Evolutionary conservation across 2,797 vertebrate species (phyloP).

Genomic region (Enteromius fasciolatus): DNA sequence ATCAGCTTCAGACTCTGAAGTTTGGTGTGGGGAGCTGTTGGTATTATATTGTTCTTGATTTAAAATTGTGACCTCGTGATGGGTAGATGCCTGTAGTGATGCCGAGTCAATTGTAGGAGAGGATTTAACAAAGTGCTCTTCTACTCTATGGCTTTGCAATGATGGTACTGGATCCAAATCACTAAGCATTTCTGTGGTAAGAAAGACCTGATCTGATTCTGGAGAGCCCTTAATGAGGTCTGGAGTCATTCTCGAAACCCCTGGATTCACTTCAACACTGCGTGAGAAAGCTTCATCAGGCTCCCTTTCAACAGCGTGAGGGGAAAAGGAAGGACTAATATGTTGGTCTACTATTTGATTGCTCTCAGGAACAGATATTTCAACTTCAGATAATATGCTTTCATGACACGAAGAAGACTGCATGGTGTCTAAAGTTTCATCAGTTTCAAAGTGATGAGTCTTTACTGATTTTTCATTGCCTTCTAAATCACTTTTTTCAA

Average conservation of each 20-base stretch:
- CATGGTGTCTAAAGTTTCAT: slow-evolving; percentile 10
- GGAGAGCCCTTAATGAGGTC: slow-evolving; percentile 53
- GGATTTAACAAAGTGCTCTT: neutral
- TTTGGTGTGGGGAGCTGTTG: slow-evolving; percentile 6
- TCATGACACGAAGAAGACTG: slow-evolving; percentile 1
- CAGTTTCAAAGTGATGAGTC: neutral
- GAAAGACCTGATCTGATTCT: slow-evolving; percentile 44
- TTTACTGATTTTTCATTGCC: slow-evolving; percentile 55
- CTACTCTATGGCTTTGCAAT: slow-evolving; percentile 9
- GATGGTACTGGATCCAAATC: slow-evolving; percentile 19
- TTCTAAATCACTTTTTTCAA: slow-evolving; percentile 62
- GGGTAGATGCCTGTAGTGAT: neutral
- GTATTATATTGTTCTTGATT: slow-evolving; percentile 27
- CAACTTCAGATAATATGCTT: neutral
- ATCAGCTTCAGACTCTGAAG: neutral
- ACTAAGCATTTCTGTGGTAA: slow-evolving; percentile 14
- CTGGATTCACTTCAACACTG: slow-evolving; percentile 45
- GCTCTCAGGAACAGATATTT: neutral
- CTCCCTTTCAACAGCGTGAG: slow-evolving; percentile 16
- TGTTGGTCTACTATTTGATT: slow-evolving; percentile 18
- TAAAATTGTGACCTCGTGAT: slow-evolving; percentile 13
- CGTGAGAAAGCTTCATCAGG: neutral
- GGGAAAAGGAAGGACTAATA: neutral
- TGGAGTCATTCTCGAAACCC: slow-evolving; percentile 44
- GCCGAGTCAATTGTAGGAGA: neutral